Percentiles rank a stretch among this genome's conserved stretches.
Conservation (phyloP, 2,113 vertebrate species). For the Rhea pennata region DNA sequence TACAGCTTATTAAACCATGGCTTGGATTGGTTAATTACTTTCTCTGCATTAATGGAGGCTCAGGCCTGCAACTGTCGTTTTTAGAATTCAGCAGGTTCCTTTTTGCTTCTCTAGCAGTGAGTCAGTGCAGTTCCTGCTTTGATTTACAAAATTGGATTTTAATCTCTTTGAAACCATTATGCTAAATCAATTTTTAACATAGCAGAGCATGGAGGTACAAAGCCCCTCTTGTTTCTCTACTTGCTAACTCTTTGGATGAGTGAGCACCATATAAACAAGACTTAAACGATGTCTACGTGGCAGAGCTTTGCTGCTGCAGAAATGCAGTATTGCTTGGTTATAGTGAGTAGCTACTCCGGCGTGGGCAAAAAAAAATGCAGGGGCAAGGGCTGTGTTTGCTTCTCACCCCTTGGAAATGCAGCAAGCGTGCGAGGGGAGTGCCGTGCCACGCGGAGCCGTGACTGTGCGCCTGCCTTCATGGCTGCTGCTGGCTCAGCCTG, state of each 20-base stretch:
- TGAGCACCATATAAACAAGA: constrained; percentile 46
- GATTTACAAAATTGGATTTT: constrained; percentile 71
- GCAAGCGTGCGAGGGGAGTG: rapidly evolving
- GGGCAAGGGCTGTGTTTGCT: not conserved
- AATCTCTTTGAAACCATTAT: constrained; percentile 73
- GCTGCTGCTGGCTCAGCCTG: not conserved
- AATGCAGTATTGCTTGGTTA: not conserved
- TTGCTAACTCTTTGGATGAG: constrained; percentile 53
- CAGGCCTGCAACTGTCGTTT: constrained; percentile 5
- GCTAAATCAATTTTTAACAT: constrained; percentile 73
- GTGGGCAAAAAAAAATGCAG: not conserved
- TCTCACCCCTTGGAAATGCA: rapidly evolving
- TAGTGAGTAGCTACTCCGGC: rapidly evolving
- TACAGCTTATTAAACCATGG: not conserved
- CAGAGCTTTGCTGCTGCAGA: not conserved
- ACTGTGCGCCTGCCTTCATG: rapidly evolving
- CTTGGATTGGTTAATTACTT: constrained; percentile 55
- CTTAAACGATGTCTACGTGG: not conserved
- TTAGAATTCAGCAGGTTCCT: constrained; percentile 36
- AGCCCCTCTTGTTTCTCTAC: constrained; percentile 57
- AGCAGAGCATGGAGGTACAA: constrained; percentile 65
- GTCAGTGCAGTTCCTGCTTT: constrained; percentile 64
- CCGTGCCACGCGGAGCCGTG: not conserved
- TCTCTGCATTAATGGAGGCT: not conserved
- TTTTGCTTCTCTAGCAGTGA: constrained; percentile 30